Conservation (phyloP, 2,888 invertebrate genomes). For the Cheilosia grossa region DNA sequence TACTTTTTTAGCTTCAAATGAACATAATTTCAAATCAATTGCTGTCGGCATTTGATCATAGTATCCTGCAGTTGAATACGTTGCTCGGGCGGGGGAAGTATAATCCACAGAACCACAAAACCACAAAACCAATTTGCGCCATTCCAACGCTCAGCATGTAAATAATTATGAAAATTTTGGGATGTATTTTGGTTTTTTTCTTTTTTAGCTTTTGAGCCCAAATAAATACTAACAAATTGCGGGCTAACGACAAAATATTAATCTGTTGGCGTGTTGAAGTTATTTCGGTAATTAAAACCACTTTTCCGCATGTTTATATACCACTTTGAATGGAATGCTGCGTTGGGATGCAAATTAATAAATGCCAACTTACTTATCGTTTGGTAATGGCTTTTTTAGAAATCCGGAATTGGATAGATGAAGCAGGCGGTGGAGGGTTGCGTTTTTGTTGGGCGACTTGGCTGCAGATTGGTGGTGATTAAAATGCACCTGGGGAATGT, state of each 20-base stretch:
- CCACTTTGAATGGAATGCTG: conserved; percentile 7
- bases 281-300: conserved; percentile 18
- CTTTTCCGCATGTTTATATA: conserved; percentile 3
- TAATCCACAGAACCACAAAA: conserved; percentile 2
- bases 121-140: conserved; percentile 3
- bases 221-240: background rate
- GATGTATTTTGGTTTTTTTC: background rate
- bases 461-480: no score
- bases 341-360: conserved; percentile 6
- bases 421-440: no score
- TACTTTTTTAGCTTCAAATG: background rate
- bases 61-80: background rate
- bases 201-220: background rate
- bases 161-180: conserved; percentile 11
- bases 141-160: background rate
- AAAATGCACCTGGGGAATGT: no score
- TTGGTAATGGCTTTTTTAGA: background rate
- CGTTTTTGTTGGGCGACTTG: no score
- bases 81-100: background rate
- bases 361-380: conserved; percentile 1
- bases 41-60: background rate
- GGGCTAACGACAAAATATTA: background rate
- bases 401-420: no score
- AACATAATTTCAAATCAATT: conserved; percentile 2
- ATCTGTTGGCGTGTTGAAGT: conserved; percentile 8